Conservation (phyloP, 2,113 vertebrate genomes). For the Rhinolophus sinicus region DNA sequence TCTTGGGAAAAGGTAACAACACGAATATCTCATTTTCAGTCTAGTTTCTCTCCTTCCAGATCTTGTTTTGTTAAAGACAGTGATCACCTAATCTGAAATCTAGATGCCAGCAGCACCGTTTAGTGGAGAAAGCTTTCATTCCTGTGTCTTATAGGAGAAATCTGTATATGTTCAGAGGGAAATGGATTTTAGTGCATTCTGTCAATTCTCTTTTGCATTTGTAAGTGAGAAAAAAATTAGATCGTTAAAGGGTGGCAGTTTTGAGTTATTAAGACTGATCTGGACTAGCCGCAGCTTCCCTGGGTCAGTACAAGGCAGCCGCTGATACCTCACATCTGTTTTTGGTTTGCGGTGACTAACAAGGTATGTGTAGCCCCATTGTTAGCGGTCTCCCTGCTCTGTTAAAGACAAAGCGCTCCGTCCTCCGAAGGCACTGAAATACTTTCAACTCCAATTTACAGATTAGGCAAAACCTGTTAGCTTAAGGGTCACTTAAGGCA, state of each 20-base stretch:
- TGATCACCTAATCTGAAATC: fast-evolving
- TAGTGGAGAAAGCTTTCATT: background rate
- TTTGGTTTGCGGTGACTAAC: conserved; percentile 81
- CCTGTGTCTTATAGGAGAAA: background rate
- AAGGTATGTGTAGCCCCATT: conserved; percentile 58
- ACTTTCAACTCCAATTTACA: conserved; percentile 80
- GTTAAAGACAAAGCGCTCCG: conserved; percentile 69
- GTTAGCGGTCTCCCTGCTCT: conserved; percentile 57
- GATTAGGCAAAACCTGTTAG: conserved; percentile 77
- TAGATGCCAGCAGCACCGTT: fast-evolving
- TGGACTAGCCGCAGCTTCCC: conserved; percentile 76
- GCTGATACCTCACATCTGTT: conserved; percentile 82
- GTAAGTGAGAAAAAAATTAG: conserved; percentile 40
- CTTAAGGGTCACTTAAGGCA: conserved; percentile 78
- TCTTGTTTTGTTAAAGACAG: background rate
- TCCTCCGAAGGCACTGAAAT: conserved; percentile 49
- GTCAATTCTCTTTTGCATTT: conserved; percentile 55
- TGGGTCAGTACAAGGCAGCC: conserved; percentile 79
- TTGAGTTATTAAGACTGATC: conserved; percentile 78
- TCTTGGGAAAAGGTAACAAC: background rate
- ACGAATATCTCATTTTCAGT: background rate
- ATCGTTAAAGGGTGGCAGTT: conserved; percentile 74
- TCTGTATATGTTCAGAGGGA: background rate
- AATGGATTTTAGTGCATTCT: background rate
- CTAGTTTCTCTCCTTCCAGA: background rate